Evolutionary conservation across 2,888 invertebrate genomes (phyloP), one percentile per base, ranked within the genome.

Genomic region (Zeuzera pyrina): DNA sequence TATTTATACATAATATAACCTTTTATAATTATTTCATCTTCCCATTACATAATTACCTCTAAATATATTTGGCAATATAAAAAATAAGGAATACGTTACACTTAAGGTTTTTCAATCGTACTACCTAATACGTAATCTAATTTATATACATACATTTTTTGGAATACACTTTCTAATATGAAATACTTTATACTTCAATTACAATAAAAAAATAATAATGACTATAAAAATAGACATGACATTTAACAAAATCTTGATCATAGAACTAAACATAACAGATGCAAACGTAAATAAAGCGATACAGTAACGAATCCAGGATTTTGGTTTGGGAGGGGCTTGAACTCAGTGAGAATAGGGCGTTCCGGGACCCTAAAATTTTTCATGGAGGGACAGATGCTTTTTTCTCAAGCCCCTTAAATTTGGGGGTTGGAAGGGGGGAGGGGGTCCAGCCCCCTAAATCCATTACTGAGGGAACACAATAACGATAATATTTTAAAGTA

Each of bases 31-130:
- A 67, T 60, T 60, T 52, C 52, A 61, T 66, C 72, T 66, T 61
- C 70, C 62, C 60, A 58, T 65, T 69, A 72, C 65, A 69, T 66
- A 33, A 67, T 70, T 74, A 78, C 71, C 65, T 61, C 74, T 76
- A 74, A 73, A 76, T 76, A 79, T 77, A 78, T 79, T 79, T 79
- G 78, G 78, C 79, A 77, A 79, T 79, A 77, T 74, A 79, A 79
- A 79, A 74, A 79, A 78, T 78, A 79, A 77, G 72, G 66, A 68
- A 71, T 74, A 78, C 74, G 64, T 69, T 74, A 74, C 60, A 74
- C 69, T 70, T 62, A 69, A 71, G 67, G 68, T 71, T 59, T 60
- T 64, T 63, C 55, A 71, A 72, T 64, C 66, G 52, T 60, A 57
- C 66, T 71, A 71, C 57, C 72, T 73, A 73, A 62, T 62, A 57